Conservation (phyloP, 2,888 invertebrate genomes). For the Actias luna region DNA sequence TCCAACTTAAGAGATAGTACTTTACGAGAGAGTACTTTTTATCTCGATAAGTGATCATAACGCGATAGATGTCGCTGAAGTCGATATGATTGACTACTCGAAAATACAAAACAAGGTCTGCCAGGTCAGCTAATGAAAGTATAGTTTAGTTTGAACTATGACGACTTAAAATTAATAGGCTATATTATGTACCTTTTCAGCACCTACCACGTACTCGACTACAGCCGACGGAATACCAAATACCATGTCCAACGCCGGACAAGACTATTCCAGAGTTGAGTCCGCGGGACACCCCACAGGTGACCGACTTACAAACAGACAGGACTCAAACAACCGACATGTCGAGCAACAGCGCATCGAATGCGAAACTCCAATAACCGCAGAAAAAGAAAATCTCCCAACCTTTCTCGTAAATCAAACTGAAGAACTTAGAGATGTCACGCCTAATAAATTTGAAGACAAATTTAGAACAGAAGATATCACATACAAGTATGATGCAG, state of each 20-base stretch:
- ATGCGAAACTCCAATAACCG: conserved; percentile 42
- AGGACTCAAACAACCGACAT: conserved; percentile 43
- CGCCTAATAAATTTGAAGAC: conserved; percentile 18
- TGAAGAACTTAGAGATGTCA: conserved; percentile 22
- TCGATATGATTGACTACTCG: too few relatives aligned
- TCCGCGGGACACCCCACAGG: conserved; percentile 66
- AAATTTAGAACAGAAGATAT: conserved; percentile 25
- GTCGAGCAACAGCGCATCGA: conserved; percentile 39
- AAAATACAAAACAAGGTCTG: too few relatives aligned
- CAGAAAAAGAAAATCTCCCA: conserved; percentile 43
- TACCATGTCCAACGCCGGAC: conserved; percentile 62
- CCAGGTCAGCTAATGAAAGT: too few relatives aligned
- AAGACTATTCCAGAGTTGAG: conserved; percentile 68
- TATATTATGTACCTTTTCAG: too few relatives aligned
- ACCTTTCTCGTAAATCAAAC: conserved; percentile 29
- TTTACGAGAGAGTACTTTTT: too few relatives aligned
- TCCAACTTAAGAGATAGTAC: too few relatives aligned
- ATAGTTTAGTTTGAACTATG: too few relatives aligned
- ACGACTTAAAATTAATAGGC: too few relatives aligned
- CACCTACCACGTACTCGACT: conserved; percentile 73
- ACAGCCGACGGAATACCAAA: conserved; percentile 58
- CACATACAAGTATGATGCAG: conserved; percentile 18
- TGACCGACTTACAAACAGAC: conserved; percentile 47
- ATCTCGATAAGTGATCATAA: too few relatives aligned
- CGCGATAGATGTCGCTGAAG: too few relatives aligned